Evolutionary conservation across 2,888 invertebrate genomes (phyloP), one percentile per base, ranked within the genome.

Genomic region (Apodemia hepburni): DNA sequence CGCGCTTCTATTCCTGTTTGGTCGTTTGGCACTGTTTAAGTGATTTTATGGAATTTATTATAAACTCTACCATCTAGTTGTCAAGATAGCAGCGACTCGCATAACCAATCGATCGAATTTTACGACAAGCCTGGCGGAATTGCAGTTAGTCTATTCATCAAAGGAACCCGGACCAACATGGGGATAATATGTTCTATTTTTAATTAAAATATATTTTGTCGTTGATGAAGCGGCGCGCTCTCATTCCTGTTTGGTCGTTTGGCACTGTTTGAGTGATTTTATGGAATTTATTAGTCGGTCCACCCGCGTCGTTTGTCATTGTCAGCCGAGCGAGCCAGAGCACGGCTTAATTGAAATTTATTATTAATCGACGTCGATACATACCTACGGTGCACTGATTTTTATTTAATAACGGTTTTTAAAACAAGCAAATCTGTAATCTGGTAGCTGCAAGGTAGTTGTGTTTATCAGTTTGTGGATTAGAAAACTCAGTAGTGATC

Each of bases 281-380:
- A 64, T 61, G 64, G 65, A 68, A 70, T 68, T 70, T 68, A 70
- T 67, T 67, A 70, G 68, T 64, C 60, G 51, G 62, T 58, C 59
- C 64, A 58, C 17, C 49, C 59, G 61, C 54, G 66, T 66, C 71
- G 70, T 71, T 68, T 68, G 66, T 71, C 72, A 70, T 66, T 70
- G 70, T 70, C 70, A 64, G 65, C 69, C 22, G 51, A 42, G 45
- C 45, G 51, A 65, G 59, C 67, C 63, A 62, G 67, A 59, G 62
- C 58, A 65, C 57, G 60, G 68, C 66, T 72, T 70, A 70, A 71
- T 72, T 71, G 70, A 70, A 71, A 71, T 69, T 69, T 68, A 68
- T 69, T 71, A 72, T 70, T 70, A 70, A 72, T 72, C 66, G 66
- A 62, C 65, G 61, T 51, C 67, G 47, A 63, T 61, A 54, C 61